Evolutionary conservation across 2,113 vertebrate genomes (phyloP).

Genomic region (Rhodinocichla rosea): DNA sequence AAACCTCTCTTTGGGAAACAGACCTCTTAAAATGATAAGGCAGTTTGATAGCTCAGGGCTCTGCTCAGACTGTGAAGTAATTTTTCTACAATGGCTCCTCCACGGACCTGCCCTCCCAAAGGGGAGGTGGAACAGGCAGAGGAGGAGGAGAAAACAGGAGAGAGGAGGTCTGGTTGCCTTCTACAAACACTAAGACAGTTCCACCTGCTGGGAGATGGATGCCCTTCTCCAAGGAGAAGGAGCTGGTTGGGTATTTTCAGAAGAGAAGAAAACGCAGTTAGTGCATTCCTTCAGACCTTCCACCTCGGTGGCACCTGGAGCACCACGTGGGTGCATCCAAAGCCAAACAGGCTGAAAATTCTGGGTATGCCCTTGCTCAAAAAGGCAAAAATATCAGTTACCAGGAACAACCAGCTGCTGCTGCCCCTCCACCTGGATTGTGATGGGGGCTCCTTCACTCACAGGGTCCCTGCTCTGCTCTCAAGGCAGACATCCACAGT

Average conservation of each 20-base stretch:
- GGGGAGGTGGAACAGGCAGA: neutral
- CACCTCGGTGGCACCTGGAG: neutral
- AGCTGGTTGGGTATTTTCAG: neutral
- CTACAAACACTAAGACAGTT: neutral
- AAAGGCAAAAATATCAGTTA: neutral
- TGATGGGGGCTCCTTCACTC: neutral
- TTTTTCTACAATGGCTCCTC: neutral
- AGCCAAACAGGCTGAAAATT: neutral
- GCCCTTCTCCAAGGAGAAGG: neutral
- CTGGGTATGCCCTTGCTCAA: neutral
- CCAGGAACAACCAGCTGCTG: neutral
- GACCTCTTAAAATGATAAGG: neutral
- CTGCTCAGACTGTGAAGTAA: neutral
- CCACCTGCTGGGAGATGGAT: neutral
- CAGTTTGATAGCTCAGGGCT: neutral
- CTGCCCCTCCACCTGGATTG: rapidly evolving
- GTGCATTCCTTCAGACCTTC: neutral
- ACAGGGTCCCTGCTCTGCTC: neutral
- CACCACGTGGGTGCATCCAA: neutral
- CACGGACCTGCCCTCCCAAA: neutral
- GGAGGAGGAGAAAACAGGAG: neutral
- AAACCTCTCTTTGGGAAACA: slow-evolving; percentile 19
- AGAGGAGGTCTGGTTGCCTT: neutral
- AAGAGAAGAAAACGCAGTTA: neutral
- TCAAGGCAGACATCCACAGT: neutral